phyloP scores from a whole-genome alignment of 2,888 invertebrate species.

The Ligdia adustata region DNA sequence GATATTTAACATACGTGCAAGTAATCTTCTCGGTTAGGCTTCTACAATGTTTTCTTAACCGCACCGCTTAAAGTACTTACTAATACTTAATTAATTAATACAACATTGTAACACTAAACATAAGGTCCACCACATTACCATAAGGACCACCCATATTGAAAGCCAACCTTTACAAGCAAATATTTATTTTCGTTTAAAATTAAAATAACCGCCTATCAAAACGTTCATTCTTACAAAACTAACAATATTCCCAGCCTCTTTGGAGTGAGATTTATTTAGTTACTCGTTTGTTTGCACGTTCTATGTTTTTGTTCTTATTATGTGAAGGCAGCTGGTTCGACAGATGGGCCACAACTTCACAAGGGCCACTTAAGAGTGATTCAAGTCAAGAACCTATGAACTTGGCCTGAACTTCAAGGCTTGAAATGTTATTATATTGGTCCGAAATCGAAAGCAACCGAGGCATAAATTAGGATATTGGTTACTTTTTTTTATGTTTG shows the following conservation, averaged over 20 bases:
- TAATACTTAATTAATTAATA: too few species aligned
- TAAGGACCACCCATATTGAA: conserved; percentile 4
- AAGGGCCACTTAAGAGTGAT: conserved; percentile 38
- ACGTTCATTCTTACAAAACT: conserved; percentile 30
- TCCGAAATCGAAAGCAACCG: conserved; percentile 20
- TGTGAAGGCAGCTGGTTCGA: conserved; percentile 38
- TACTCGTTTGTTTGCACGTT: conserved; percentile 16
- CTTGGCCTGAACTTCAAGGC: conserved; percentile 19
- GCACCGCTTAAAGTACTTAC: too few species aligned
- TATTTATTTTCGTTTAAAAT: conserved; percentile 3
- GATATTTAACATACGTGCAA: too few species aligned
- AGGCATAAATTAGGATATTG: too few species aligned
- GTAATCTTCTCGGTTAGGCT: too few species aligned
- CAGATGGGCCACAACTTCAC: conserved; percentile 30
- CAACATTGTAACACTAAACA: background rate
- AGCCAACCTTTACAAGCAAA: background rate
- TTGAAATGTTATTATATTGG: conserved; percentile 20
- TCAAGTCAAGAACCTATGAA: conserved; percentile 37
- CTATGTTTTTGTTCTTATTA: conserved; percentile 25
- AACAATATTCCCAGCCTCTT: conserved; percentile 31
- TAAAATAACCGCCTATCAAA: conserved; percentile 23
- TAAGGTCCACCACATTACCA: background rate
- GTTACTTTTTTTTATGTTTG: too few species aligned
- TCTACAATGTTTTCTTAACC: too few species aligned
- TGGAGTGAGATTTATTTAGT: conserved; percentile 32